Evolutionary conservation across 2,888 invertebrate species (phyloP), one percentile per base, ranked within the genome.

Genomic region (Tuberolachnus salignus): DNA sequence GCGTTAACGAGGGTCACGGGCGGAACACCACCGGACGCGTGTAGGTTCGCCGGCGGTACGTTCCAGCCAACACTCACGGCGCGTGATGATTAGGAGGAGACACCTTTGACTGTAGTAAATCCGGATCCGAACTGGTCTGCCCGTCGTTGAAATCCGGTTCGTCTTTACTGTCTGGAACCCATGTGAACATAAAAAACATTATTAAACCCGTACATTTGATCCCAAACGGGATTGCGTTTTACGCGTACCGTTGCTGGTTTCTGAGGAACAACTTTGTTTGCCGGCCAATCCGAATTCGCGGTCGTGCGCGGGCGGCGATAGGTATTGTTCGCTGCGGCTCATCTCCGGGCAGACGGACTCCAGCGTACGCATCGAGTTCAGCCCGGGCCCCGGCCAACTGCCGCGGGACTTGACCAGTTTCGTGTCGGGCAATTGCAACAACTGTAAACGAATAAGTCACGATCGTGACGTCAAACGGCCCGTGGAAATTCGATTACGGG

Each of bases 381-480:
- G 85, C 61, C 91, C 91, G 0, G 94, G 94, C 0, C 94, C 94
- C 0, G 94, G 94, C 94, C 94, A 94, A 3, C 93, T 93, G 0
- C 94, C 94, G 66, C 94, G 88, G 1, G 91, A 91, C 85, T 93
- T 93, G 0, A 90, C 90, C 51, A 91, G 89, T 84, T 93, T 93
- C 0, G 90, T 89, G 84, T 93, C 93, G 55, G 92, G 87, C 0
- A 91, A 89, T 0, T 83, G 83, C 44, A 84, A 81, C 42, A 83
- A 80, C 84, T 83, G 81, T 26, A 16, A 59, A 59, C 16, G 26
- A 16, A n/a, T n/a, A n/a, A n/a, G n/a, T n/a, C n/a, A n/a, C n/a
- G n/a, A n/a, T n/a, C n/a, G n/a, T n/a, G n/a, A n/a, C n/a, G n/a
- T n/a, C n/a, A n/a, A n/a, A n/a, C n/a, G n/a, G n/a, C n/a, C n/a